Percentiles rank a stretch among this genome's conserved stretches.
Conservation (phyloP, 2,888 invertebrate genomes). For the Drosophila mayaguana region DNA sequence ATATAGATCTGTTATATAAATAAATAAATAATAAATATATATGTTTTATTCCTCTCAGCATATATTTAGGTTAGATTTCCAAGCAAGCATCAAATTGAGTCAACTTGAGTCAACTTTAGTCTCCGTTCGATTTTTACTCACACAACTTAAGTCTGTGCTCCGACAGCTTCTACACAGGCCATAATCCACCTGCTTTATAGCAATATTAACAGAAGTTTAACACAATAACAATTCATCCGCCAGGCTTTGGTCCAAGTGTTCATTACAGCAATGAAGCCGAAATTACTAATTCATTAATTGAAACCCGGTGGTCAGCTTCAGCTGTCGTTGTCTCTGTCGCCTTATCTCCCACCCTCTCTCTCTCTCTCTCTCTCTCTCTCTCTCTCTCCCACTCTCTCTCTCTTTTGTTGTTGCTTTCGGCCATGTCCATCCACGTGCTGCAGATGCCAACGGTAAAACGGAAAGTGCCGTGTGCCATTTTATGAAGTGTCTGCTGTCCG, state of each 20-base stretch:
- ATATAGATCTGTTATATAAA: too few relatives aligned
- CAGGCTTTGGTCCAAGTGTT: slow-evolving; percentile 49
- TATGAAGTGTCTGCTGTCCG: slow-evolving; percentile 74
- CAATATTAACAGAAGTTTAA: slow-evolving; percentile 27
- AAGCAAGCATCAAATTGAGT: too few relatives aligned
- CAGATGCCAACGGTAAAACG: slow-evolving; percentile 70
- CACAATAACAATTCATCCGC: slow-evolving; percentile 5
- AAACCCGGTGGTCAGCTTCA: slow-evolving; percentile 49
- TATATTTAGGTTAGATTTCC: not conserved
- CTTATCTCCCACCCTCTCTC: too few relatives aligned
- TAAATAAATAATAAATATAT: too few relatives aligned
- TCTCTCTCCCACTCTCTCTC: not conserved
- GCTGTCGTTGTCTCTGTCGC: slow-evolving; percentile 17
- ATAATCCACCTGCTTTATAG: slow-evolving; percentile 30
- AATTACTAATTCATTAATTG: slow-evolving; percentile 82
- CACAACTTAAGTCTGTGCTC: not conserved
- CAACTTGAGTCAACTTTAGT: not conserved
- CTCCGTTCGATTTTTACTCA: not conserved
- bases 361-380: not conserved
- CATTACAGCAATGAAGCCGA: slow-evolving; percentile 69
- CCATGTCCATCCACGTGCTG: slow-evolving; percentile 57
- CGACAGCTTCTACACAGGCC: not conserved
- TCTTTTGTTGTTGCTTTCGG: not conserved
- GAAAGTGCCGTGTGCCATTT: slow-evolving; percentile 78
- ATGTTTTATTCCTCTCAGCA: too few relatives aligned